Percentiles rank a stretch among this genome's conserved stretches.
phyloP scores from a whole-genome alignment of 1,140 invertebrate genomes.

The Ceratosolen fusciceps region DNA sequence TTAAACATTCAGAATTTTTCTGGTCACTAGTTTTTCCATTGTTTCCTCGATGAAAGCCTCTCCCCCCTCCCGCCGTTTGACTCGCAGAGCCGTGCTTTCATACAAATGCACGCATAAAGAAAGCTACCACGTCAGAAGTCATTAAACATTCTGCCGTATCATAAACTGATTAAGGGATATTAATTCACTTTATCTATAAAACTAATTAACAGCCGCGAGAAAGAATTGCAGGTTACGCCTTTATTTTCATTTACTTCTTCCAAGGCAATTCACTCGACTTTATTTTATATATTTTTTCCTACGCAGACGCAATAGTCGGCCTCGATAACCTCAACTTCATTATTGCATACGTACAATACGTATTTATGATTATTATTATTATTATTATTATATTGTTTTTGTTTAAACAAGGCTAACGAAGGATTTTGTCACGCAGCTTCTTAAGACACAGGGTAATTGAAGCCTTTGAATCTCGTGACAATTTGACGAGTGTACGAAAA shows the following conservation, averaged over 20 bases:
- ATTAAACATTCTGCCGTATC: conserved; percentile 31
- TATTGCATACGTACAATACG: no score
- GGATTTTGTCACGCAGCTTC: conserved; percentile 9
- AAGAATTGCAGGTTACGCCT: neutral
- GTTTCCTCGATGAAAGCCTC: neutral
- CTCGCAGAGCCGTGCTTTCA: conserved; percentile 7
- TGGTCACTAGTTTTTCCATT: neutral
- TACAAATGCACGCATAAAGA: conserved; percentile 9
- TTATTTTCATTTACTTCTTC: conserved; percentile 1
- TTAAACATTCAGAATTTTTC: neutral
- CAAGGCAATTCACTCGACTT: neutral
- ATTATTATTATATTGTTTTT: no score
- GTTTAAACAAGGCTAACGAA: no score
- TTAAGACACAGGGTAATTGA: conserved; percentile 9
- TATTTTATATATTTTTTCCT: neutral
- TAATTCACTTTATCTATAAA: conserved; percentile 13
- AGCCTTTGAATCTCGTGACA: conserved; percentile 9
- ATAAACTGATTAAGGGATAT: conserved; percentile 6
- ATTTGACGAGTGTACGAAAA: neutral
- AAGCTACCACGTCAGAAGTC: conserved; percentile 8
- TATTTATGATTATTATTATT: no score
- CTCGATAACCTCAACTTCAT: no score
- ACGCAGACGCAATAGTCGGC: no score
- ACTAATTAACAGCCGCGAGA: conserved; percentile 33
- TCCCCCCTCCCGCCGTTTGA: no score